Conservation (phyloP, 2,888 invertebrate species). For the Magallana nippona region DNA sequence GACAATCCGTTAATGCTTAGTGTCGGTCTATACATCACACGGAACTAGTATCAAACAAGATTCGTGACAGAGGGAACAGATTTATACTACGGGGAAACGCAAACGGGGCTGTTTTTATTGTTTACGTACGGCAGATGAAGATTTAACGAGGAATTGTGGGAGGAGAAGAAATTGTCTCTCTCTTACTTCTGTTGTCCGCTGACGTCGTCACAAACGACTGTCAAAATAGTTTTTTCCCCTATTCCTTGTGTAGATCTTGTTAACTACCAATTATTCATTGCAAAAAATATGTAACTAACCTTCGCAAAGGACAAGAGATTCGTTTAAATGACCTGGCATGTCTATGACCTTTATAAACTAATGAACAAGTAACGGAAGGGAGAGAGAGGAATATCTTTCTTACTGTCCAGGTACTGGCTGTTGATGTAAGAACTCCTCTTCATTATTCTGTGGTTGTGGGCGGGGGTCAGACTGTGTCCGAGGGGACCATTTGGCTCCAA, state of each 20-base stretch:
- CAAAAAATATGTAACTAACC: neutral
- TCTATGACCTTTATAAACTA: too few species aligned
- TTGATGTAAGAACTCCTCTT: conserved; percentile 43
- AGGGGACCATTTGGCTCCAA: conserved; percentile 49
- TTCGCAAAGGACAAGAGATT: neutral
- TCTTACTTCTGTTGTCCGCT: neutral
- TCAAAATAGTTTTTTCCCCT: neutral
- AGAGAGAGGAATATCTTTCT: too few species aligned
- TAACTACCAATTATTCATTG: neutral
- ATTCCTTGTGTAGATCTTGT: neutral
- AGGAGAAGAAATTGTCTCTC: neutral
- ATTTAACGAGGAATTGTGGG: conserved; percentile 16
- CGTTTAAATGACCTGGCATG: too few species aligned
- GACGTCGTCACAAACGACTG: neutral
- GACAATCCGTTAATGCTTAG: neutral
- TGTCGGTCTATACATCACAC: neutral
- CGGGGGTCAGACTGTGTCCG: conserved; percentile 36
- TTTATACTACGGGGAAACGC: neutral
- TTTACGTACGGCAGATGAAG: neutral
- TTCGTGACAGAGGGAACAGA: conserved; percentile 10
- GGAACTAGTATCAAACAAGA: neutral
- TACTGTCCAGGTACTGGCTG: conserved; percentile 35
- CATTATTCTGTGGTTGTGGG: conserved; percentile 40
- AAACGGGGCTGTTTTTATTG: neutral
- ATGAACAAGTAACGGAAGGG: too few species aligned